Conservation (phyloP, 2,888 invertebrate species). For the Nomada fucata region DNA sequence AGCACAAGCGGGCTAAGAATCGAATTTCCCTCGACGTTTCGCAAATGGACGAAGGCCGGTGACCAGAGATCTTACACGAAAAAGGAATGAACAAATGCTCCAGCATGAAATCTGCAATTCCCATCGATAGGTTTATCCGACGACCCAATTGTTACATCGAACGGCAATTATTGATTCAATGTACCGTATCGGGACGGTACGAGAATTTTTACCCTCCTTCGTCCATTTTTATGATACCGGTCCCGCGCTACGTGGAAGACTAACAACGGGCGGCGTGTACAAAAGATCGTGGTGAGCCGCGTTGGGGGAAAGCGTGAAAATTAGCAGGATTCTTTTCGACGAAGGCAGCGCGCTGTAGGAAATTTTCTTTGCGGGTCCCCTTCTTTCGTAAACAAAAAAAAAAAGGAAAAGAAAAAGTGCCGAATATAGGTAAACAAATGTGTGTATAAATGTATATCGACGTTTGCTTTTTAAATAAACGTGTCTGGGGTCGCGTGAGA, state of each 20-base stretch:
- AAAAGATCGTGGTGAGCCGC: slow-evolving; percentile 12
- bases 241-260: background rate
- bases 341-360: slow-evolving; percentile 57
- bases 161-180: background rate
- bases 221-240: slow-evolving; percentile 45
- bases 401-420: slow-evolving; percentile 30
- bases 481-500: slow-evolving; percentile 17
- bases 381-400: slow-evolving; percentile 21
- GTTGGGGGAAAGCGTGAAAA: slow-evolving; percentile 62
- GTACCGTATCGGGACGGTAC: too few species aligned
- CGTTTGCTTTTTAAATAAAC: slow-evolving; percentile 57
- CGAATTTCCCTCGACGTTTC: slow-evolving; percentile 19
- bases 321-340: slow-evolving; percentile 54
- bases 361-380: slow-evolving; percentile 27
- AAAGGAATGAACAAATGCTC: too few species aligned
- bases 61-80: background rate
- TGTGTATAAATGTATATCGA: slow-evolving; percentile 57
- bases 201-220: slow-evolving; percentile 50
- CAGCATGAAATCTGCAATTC: background rate
- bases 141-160: slow-evolving; percentile 5
- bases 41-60: slow-evolving; percentile 57
- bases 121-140: background rate
- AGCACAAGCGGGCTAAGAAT: slow-evolving; percentile 6
- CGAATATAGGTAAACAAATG: slow-evolving; percentile 51
- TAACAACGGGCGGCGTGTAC: slow-evolving; percentile 45